phyloP scores from a whole-genome alignment of 2,888 invertebrate species.

The Erpobdella octoculata region DNA sequence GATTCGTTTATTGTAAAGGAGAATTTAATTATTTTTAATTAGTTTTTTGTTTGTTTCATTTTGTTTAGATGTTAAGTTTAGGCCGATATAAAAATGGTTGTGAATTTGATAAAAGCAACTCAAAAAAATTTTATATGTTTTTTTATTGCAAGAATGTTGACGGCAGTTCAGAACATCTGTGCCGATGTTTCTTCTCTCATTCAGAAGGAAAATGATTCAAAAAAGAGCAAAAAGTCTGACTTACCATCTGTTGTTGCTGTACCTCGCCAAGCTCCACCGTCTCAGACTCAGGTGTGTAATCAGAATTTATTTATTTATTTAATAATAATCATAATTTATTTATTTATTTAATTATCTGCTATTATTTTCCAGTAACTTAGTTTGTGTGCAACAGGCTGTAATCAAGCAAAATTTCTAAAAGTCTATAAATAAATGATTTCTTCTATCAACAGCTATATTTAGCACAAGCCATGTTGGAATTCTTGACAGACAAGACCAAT shows the following conservation, averaged over 20 bases:
- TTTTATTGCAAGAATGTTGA: conserved; percentile 84
- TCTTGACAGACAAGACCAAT: conserved; percentile 73
- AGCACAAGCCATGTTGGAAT: conserved; percentile 93
- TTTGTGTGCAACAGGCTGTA: too few species aligned
- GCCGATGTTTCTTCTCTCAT: conserved; percentile 7
- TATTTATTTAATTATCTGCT: too few species aligned
- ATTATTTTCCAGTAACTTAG: too few species aligned
- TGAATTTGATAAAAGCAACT: conserved; percentile 12
- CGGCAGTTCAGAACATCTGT: conserved; percentile 83
- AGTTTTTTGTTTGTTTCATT: background rate
- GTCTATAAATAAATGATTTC: too few species aligned
- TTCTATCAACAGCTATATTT: conserved; percentile 70
- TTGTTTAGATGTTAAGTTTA: background rate
- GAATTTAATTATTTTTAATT: background rate
- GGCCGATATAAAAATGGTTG: background rate
- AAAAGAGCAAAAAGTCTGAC: conserved; percentile 15
- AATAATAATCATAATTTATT: background rate
- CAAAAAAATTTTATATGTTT: background rate
- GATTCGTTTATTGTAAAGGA: too few species aligned
- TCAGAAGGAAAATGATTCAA: background rate
- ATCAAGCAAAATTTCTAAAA: too few species aligned
- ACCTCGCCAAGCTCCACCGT: background rate
- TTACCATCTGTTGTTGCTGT: background rate
- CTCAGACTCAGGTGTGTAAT: background rate
- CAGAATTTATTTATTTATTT: background rate